These are phyloP conservation scores for Cryptocephalus moraei DNA, from an alignment of 2,888 invertebrate species.

Conservation along the genomic window DNA sequence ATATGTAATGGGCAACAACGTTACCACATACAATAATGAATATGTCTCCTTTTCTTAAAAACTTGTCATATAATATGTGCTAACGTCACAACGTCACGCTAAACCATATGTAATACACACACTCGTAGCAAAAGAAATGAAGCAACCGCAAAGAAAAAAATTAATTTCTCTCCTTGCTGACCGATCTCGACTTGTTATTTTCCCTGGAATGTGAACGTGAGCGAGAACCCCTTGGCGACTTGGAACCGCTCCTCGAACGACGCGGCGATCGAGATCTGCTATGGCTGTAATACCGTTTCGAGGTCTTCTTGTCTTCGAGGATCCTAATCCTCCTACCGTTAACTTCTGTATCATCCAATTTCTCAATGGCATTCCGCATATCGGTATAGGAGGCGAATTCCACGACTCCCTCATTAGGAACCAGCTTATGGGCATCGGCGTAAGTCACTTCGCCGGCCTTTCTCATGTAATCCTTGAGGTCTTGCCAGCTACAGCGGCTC, in stretches of 20 bases:
- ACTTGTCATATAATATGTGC: too few relatives aligned
- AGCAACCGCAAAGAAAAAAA: background rate
- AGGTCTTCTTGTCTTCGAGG: conserved; percentile 64
- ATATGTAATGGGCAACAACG: too few relatives aligned
- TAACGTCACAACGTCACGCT: too few relatives aligned
- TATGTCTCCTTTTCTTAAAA: too few relatives aligned
- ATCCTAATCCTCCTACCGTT: conserved; percentile 85
- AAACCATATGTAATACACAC: too few relatives aligned
- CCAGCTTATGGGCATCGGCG: conserved; percentile 87
- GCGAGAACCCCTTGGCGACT: conserved; percentile 11
- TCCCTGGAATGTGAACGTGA: conserved; percentile 21
- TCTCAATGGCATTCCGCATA: conserved; percentile 89
- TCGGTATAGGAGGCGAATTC: conserved; percentile 89
- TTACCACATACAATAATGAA: too few relatives aligned
- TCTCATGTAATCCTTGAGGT: conserved; percentile 96
- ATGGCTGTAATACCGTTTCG: conserved; percentile 26
- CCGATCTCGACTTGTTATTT: conserved; percentile 15
- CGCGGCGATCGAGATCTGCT: conserved; percentile 16
- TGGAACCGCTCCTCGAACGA: conserved; percentile 11
- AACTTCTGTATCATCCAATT: conserved; percentile 86
- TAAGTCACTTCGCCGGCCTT: conserved; percentile 96
- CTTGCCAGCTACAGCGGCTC: conserved; percentile 99
- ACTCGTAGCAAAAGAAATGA: too few relatives aligned
- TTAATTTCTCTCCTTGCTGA: conserved; percentile 9
- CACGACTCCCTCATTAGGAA: conserved; percentile 49